Conservation (phyloP, 2,113 vertebrate genomes). For the Zonotrichia leucophrys region DNA sequence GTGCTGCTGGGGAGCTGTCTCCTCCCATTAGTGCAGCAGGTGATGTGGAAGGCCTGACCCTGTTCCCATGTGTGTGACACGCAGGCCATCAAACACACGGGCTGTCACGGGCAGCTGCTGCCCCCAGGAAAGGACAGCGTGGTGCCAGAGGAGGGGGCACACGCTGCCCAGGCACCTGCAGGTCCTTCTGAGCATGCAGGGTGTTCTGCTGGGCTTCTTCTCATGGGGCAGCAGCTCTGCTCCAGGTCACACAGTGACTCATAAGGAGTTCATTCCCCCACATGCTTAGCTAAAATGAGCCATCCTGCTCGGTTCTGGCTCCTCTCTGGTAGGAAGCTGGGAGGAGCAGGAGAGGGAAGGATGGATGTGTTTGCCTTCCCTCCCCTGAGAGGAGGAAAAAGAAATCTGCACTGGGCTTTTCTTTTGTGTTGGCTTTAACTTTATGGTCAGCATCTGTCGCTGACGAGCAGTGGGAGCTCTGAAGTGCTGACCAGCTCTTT, state of each 20-base stretch:
- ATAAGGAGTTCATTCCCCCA: neutral
- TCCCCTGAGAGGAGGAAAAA: neutral
- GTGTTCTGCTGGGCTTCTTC: neutral
- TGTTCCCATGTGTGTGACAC: constrained; percentile 12
- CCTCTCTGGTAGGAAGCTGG: neutral
- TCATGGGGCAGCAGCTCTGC: neutral
- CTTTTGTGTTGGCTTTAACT: constrained; percentile 5
- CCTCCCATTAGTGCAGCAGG: constrained; percentile 28
- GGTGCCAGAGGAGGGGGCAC: neutral
- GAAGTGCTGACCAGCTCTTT: constrained; percentile 58
- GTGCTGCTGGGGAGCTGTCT: constrained; percentile 42
- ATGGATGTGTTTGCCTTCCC: neutral
- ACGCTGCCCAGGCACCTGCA: neutral
- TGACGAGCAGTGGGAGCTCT: constrained; percentile 23
- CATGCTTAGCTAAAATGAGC: neutral
- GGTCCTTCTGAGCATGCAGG: neutral
- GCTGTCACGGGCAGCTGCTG: constrained; percentile 49
- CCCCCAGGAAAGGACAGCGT: neutral
- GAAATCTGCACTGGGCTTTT: neutral
- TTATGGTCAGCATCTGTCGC: constrained; percentile 9
- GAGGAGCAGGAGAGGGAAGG: neutral
- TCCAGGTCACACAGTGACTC: neutral
- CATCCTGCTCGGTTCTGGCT: neutral
- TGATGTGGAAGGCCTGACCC: constrained; percentile 31
- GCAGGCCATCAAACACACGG: neutral